Base-by-base conservation (phyloP, 2,113 vertebrate genomes). In the Dipodomys stephensi region DNA sequence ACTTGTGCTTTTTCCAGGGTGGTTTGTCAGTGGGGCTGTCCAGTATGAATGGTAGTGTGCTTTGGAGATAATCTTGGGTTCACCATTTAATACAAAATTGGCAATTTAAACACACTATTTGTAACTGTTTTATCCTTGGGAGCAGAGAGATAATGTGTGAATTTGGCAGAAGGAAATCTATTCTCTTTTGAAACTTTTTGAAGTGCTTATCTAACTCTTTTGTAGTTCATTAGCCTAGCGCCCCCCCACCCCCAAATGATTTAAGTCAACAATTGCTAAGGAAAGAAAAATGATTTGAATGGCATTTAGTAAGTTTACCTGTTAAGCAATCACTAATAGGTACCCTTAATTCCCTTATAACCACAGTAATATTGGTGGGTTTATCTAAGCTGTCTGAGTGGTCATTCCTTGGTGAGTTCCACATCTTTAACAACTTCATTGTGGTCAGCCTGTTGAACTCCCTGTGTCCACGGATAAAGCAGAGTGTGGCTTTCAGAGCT, bases 41-140 rank as follows among this genome's bases (percentile, higher is more conserved):
- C 27, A 85, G 91, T 94, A 27, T 79, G 39, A 90, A 2, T 35
- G 8, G 84, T 53, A 49, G 79, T 46, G 12, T 85, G 84, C 88
- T 90, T 49, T 20, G 87, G 91, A 87, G 90, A 92, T 92, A 80
- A 57, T 96, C 82, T 94, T n/a, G 10, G 76, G 88, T 69, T 96
- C 19, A 16, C 91, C 35, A 78, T 95, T 94, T 92, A 94, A 96
- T 96, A 90, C 83, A 96, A 97, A 97, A 97, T 97, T 97, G 97
- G 94, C 93, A 94, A 79, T 94, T 97, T 96, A 96, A 97, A 96
- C 95, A 95, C 94, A 94, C 95, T 93, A 86, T 96, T 97, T 97
- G 93, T 95, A 96, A 91, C 95, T 76, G 60, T 92, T 96, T 90
- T 69, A 95, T 53, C 95, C 92, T 72, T 80, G 83, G 80, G 65